These are phyloP conservation scores for Loriculus beryllinus DNA, from an alignment of 2,797 vertebrate genomes.

Conservation along the genomic window DNA sequence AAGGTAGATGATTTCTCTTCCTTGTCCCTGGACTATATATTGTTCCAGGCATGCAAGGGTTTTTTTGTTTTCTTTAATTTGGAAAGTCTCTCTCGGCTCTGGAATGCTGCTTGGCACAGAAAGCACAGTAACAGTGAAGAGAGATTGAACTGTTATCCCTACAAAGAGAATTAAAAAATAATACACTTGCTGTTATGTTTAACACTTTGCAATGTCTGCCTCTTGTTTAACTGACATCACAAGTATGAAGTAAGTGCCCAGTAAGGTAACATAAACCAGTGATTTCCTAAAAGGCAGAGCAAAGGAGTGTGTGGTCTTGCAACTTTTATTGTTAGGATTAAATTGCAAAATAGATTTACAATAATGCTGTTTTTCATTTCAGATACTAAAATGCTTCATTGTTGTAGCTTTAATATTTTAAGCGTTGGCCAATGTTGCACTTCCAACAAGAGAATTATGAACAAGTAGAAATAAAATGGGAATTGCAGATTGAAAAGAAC, in stretches of 20 bases:
- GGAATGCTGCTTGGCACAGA: background rate
- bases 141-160: background rate
- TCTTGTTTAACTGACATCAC: background rate
- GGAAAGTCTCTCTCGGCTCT: background rate
- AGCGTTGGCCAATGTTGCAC: background rate
- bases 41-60: background rate
- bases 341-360: background rate
- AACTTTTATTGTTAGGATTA: background rate
- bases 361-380: background rate
- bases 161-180: background rate
- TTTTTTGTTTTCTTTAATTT: conserved; percentile 25
- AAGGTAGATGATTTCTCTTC: background rate
- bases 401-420: background rate
- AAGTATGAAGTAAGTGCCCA: background rate
- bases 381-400: background rate
- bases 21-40: background rate
- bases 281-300: background rate
- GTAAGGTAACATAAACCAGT: background rate
- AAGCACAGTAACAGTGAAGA: background rate
- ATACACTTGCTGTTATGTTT: background rate
- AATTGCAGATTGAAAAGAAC: background rate
- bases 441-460: background rate
- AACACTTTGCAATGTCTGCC: background rate
- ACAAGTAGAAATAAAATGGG: background rate
- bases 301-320: conserved; percentile 1